Evolutionary conservation across 2,797 vertebrate genomes (phyloP).

Genomic region (Carapus acus): DNA sequence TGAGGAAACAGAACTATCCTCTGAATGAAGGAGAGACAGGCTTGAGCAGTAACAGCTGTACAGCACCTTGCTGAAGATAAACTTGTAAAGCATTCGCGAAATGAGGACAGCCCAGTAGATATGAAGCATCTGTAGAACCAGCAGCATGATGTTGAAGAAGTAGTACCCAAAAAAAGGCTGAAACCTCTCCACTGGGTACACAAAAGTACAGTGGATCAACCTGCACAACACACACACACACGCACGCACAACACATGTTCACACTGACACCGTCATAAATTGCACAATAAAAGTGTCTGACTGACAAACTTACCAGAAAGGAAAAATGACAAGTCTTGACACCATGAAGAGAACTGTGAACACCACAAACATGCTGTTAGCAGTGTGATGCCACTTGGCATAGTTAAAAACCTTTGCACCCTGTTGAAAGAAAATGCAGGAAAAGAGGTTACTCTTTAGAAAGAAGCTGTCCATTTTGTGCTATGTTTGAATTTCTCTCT

Average conservation of each 20-base stretch:
- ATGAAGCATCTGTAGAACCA: slow-evolving; percentile 79
- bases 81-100: slow-evolving; percentile 77
- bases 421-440: slow-evolving; percentile 55
- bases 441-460: not conserved
- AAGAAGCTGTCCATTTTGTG: no score
- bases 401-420: slow-evolving; percentile 91
- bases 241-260: not conserved
- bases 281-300: not conserved
- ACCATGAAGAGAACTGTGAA: slow-evolving; percentile 79
- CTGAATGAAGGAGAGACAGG: slow-evolving; percentile 25
- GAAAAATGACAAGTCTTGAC: slow-evolving; percentile 84
- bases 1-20: not conserved
- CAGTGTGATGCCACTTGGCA: slow-evolving; percentile 75
- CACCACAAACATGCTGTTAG: slow-evolving; percentile 79
- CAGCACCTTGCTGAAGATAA: slow-evolving; percentile 75
- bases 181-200: slow-evolving; percentile 72
- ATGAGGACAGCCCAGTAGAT: slow-evolving; percentile 86
- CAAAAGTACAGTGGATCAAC: slow-evolving; percentile 83
- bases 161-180: slow-evolving; percentile 83
- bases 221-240: slow-evolving; percentile 52
- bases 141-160: slow-evolving; percentile 80
- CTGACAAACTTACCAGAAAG: slow-evolving; percentile 82
- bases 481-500: no score
- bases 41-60: not conserved
- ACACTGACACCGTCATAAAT: not conserved